Evolutionary conservation across 2,113 vertebrate genomes (phyloP).

Genomic region (Labeo catla): DNA sequence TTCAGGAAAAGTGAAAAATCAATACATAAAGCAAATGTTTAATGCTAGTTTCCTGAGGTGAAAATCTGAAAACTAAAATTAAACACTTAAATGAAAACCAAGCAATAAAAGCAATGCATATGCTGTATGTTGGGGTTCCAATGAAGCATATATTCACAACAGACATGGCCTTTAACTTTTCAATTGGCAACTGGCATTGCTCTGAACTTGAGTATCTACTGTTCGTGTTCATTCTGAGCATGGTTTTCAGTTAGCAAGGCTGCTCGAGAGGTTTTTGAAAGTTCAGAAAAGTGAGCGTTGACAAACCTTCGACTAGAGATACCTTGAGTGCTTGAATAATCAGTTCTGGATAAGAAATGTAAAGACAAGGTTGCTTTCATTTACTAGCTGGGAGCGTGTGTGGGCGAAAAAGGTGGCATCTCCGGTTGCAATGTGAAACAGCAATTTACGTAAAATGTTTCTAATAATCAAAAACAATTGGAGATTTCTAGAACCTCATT

Average conservation of each 20-base stretch:
- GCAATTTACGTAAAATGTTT: constrained; percentile 36
- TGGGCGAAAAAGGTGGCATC: not conserved
- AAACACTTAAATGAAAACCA: not conserved
- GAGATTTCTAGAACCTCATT: not conserved
- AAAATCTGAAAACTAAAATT: not conserved
- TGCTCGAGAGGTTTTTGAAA: not conserved
- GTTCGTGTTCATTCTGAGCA: not conserved
- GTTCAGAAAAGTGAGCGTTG: constrained; percentile 27
- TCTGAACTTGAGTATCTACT: not conserved
- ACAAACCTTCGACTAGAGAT: constrained; percentile 22
- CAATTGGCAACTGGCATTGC: not conserved
- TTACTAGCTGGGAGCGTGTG: not conserved
- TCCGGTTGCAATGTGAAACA: not conserved
- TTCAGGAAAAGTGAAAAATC: constrained; percentile 11
- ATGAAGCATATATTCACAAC: not conserved
- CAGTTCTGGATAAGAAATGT: constrained; percentile 32
- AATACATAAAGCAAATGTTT: constrained; percentile 5
- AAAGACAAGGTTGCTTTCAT: constrained; percentile 31
- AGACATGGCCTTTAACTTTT: not conserved
- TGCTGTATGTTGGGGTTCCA: not conserved
- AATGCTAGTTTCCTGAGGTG: not conserved
- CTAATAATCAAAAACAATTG: constrained; percentile 12
- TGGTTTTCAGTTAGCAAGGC: constrained; percentile 2
- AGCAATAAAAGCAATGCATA: not conserved
- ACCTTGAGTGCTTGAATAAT: constrained; percentile 46